Conservation (phyloP, 2,888 invertebrate genomes). For the Phytoseiulus persimilis region DNA sequence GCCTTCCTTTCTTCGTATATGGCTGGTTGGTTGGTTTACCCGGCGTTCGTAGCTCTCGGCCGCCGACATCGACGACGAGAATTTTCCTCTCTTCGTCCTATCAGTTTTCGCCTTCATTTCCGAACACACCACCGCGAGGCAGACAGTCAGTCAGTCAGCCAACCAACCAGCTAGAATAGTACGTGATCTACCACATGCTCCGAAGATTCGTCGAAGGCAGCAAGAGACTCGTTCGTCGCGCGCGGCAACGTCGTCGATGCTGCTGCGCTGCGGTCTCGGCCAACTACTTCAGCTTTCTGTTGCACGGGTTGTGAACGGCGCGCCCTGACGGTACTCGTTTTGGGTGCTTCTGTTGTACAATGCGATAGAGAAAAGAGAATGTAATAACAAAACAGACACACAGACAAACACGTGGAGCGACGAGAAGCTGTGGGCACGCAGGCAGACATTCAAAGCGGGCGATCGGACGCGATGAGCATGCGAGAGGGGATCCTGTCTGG, state of each 20-base stretch:
- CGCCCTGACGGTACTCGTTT: neutral
- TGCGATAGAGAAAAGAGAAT: neutral
- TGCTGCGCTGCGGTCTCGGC: neutral
- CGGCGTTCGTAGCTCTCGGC: neutral
- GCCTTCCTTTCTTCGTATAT: neutral
- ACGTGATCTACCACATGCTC: constrained; percentile 36
- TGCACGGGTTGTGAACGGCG: constrained; percentile 5
- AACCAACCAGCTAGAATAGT: constrained; percentile 8
- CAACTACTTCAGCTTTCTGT: constrained; percentile 5
- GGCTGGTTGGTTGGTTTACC: neutral
- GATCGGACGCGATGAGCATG: neutral
- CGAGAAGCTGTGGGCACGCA: neutral
- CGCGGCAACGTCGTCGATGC: neutral
- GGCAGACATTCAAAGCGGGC: neutral
- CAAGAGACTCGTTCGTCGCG: neutral
- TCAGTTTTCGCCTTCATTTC: neutral
- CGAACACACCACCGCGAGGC: neutral
- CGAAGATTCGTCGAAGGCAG: constrained; percentile 12
- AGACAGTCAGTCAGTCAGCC: neutral
- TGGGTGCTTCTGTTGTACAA: neutral
- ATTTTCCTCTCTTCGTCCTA: neutral
- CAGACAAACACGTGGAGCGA: neutral
- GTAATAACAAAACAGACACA: neutral
- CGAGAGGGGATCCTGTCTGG: neutral
- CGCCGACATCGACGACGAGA: neutral